Conservation (phyloP, 2,113 vertebrate genomes). For the Lepisosteus osseus region DNA sequence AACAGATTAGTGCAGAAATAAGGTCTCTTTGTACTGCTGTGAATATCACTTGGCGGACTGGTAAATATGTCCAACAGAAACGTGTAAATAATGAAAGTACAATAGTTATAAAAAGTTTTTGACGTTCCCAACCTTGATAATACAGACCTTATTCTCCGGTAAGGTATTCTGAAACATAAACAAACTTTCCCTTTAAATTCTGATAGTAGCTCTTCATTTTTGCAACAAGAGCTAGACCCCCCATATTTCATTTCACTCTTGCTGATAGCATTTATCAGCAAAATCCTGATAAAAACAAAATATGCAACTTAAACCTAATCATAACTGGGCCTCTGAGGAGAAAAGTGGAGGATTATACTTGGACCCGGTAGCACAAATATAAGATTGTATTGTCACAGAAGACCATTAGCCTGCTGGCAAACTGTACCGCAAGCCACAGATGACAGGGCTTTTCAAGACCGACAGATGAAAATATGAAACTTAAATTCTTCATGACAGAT, state of each 20-base stretch:
- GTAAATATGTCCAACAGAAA: background rate
- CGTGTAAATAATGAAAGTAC: background rate
- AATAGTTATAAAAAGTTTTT: background rate
- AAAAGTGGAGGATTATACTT: conserved; percentile 87
- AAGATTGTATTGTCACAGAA: conserved; percentile 87
- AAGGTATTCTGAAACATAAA: conserved; percentile 16
- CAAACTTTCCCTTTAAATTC: conserved; percentile 18
- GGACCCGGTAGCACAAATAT: conserved; percentile 78
- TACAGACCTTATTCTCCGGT: background rate
- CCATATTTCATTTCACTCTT: conserved; percentile 89
- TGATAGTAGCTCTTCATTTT: conserved; percentile 41
- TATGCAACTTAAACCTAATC: conserved; percentile 97
- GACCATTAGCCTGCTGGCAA: conserved; percentile 85
- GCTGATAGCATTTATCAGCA: conserved; percentile 99
- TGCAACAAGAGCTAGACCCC: conserved; percentile 77
- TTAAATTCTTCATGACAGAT: conserved; percentile 98
- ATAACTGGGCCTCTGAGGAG: conserved; percentile 80
- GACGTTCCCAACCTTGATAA: background rate
- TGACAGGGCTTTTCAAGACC: conserved; percentile 95
- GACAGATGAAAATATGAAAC: conserved; percentile 95
- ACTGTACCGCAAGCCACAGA: conserved; percentile 85
- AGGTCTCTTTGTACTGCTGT: background rate
- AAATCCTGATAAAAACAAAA: conserved; percentile 87
- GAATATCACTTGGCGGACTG: background rate
- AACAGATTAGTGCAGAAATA: background rate